Percentiles rank a stretch among this genome's conserved stretches.
Conservation (phyloP, 2,888 invertebrate species). For the Nematopogon swammerdamellus region DNA sequence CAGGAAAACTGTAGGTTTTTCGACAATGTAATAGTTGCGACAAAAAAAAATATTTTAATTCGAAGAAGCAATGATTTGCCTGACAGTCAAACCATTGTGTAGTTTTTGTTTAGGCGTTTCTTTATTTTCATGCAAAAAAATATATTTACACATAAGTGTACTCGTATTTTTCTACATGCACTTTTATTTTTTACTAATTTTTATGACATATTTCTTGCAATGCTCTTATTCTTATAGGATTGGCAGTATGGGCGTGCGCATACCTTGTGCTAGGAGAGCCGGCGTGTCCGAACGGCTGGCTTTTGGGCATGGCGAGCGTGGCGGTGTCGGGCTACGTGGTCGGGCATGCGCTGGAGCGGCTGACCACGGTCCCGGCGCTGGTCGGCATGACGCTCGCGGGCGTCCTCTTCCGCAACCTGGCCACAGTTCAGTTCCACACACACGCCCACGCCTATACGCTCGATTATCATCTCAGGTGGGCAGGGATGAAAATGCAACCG, state of each 20-base stretch:
- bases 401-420: constrained; percentile 34
- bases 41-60: too few relatives aligned
- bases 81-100: too few relatives aligned
- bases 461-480: constrained; percentile 44
- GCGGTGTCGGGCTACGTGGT: constrained; percentile 32
- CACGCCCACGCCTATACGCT: constrained; percentile 29
- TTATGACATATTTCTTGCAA: too few relatives aligned
- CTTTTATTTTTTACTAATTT: too few relatives aligned
- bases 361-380: constrained; percentile 35
- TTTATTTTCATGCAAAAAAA: too few relatives aligned
- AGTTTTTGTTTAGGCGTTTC: too few relatives aligned
- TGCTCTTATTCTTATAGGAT: constrained; percentile 21
- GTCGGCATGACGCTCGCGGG: constrained; percentile 45
- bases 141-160: too few relatives aligned
- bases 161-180: too few relatives aligned
- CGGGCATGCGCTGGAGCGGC: constrained; percentile 40
- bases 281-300: constrained; percentile 27
- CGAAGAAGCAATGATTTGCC: too few relatives aligned
- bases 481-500: background rate
- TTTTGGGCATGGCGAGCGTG: constrained; percentile 34
- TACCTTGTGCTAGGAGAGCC: constrained; percentile 34
- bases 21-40: too few relatives aligned
- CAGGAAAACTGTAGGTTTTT: too few relatives aligned
- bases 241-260: constrained; percentile 33
- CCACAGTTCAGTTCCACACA: constrained; percentile 29